Evolutionary conservation across 1,140 invertebrate genomes (phyloP).

Genomic region (Musca domestica): DNA sequence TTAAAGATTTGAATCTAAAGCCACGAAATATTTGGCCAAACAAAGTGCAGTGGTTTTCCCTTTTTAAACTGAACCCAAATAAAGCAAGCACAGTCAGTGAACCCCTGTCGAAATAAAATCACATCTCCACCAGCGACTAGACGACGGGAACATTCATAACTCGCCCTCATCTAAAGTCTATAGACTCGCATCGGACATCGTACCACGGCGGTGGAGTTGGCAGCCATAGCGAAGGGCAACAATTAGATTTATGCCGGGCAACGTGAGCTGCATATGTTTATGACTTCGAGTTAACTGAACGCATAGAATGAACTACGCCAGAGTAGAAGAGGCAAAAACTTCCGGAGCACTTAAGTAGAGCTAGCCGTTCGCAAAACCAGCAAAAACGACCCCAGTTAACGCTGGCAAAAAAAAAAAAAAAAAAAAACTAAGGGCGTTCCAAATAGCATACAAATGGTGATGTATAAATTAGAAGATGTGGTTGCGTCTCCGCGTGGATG

Average conservation of each 20-base stretch:
- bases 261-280: conserved; percentile 53
- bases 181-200: background rate
- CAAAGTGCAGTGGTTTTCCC: conserved; percentile 16
- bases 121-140: conserved; percentile 7
- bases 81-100: conserved; percentile 10
- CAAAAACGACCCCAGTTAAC: background rate
- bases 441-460: background rate
- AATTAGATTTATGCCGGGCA: conserved; percentile 49
- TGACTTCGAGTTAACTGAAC: conserved; percentile 30
- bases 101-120: conserved; percentile 10
- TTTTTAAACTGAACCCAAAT: conserved; percentile 3
- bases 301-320: background rate
- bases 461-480: conserved; percentile 1
- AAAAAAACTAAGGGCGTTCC: conserved; percentile 12
- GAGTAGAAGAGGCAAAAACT: conserved; percentile 9
- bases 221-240: background rate
- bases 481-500: background rate
- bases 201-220: background rate
- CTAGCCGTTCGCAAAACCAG: conserved; percentile 41
- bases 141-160: background rate
- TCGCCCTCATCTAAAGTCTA: background rate
- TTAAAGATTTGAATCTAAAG: background rate
- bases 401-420: background rate
- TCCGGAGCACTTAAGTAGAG: conserved; percentile 2
- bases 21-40: conserved; percentile 17